Base-by-base conservation (phyloP, 2,797 vertebrate species). In the Girardinus metallicus region DNA sequence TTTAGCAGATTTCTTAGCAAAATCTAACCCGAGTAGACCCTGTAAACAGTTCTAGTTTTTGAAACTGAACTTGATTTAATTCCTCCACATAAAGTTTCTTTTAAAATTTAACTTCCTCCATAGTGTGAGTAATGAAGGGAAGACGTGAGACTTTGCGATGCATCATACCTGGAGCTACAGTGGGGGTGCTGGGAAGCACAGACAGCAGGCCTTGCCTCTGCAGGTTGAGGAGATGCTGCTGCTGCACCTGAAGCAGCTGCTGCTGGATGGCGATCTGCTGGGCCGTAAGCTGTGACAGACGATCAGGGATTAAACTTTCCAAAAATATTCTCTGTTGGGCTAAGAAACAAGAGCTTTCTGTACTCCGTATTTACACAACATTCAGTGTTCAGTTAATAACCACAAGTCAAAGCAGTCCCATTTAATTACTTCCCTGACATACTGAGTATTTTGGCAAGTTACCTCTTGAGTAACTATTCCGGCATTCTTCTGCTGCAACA, bases 391-490 rank as follows among this genome's bases (percentile, higher is more conserved):
- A 72, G 34, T 21, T 16, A 72, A 76, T 6, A 16, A 51, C 26
- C 36, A 57, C 70, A 76, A 73, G 9, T 73, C 21, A 78, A 55
- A 62, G 1, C 36, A 15, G 82, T 44, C 39, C 13, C 21, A 81
- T 74, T 36, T 26, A 74, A 82, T 80, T 53, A 78, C 74, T 66
- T 62, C 49, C 8, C 47, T 29, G 49, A 51, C 2, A 23, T 26
- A 53, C 2, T 10, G 49, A 72, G n/a, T 78, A 76, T 64, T 60
- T 34, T 57, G 41, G 75, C 6, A 41, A 11, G 6, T 92, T 97
- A 99, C 98, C 97, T 99, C 98, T 96, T 99, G 98, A 92, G 96
- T 97, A 89, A 97, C 96, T 92, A 99, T 98, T 92, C 97, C 98
- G 91, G 97, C 97, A 95, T 98, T 97, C 94, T 99, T 98, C 94